Evolutionary conservation across 2,113 vertebrate genomes (phyloP).

Genomic region (Oncorhynchus masou): DNA sequence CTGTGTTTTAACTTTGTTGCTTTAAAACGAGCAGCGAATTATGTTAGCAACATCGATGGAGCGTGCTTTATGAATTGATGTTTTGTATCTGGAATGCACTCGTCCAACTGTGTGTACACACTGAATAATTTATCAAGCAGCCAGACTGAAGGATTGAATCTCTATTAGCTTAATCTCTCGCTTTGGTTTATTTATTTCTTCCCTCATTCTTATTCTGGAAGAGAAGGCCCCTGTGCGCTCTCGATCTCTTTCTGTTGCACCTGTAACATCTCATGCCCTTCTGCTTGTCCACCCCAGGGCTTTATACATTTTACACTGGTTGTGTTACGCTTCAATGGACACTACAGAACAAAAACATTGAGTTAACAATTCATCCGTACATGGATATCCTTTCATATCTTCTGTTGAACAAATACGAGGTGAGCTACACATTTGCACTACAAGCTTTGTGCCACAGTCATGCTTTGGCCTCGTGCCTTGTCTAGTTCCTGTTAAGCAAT

Average conservation of each 20-base stretch:
- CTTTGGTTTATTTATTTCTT: slow-evolving; percentile 75
- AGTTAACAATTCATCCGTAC: slow-evolving; percentile 40
- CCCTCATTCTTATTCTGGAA: slow-evolving; percentile 59
- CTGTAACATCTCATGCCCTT: slow-evolving; percentile 53
- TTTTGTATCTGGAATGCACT: slow-evolving; percentile 74
- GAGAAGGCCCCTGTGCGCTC: slow-evolving; percentile 30
- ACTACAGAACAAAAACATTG: slow-evolving; percentile 37
- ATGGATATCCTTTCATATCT: slow-evolving; percentile 50
- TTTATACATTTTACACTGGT: slow-evolving; percentile 46
- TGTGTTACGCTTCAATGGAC: slow-evolving; percentile 43
- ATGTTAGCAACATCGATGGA: slow-evolving; percentile 69
- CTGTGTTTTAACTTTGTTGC: slow-evolving; percentile 46
- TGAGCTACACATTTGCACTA: neutral
- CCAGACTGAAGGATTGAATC: slow-evolving; percentile 75
- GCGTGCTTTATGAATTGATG: slow-evolving; percentile 73
- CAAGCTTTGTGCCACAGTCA: neutral
- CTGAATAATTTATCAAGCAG: slow-evolving; percentile 78
- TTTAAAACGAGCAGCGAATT: slow-evolving; percentile 73
- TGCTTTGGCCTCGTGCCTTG: too few species aligned
- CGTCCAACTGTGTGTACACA: slow-evolving; percentile 69
- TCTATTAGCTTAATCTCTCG: slow-evolving; percentile 76
- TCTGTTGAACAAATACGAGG: slow-evolving; percentile 1
- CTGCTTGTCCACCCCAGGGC: slow-evolving; percentile 39
- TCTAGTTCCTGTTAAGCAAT: too few species aligned
- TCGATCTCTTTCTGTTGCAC: neutral